Percentiles rank a stretch among this genome's conserved stretches.
Evolutionary conservation across 1,140 invertebrate genomes (phyloP).

Genomic region (Matsumurasca onukii): DNA sequence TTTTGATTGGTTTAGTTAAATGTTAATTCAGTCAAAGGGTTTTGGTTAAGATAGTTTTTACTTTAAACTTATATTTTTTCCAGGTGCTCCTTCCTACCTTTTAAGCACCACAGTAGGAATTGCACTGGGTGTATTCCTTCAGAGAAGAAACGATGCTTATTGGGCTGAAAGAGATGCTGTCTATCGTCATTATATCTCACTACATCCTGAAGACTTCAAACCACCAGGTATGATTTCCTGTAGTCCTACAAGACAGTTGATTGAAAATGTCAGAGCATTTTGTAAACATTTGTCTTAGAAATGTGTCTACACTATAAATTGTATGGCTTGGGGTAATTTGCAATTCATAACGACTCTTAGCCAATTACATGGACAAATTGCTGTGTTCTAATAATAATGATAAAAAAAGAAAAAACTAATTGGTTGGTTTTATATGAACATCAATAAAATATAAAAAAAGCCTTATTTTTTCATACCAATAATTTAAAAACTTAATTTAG

Average conservation of each 20-base stretch:
- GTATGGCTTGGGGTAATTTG: neutral
- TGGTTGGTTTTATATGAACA: neutral
- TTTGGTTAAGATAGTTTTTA: no score
- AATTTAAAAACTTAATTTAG: no score
- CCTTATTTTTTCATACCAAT: no score
- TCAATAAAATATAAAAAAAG: no score
- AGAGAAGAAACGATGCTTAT: constrained; percentile 42
- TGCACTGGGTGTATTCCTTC: neutral
- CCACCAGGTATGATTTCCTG: constrained; percentile 51
- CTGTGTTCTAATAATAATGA: no score
- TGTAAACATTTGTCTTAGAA: neutral
- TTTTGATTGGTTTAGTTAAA: no score
- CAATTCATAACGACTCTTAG: neutral
- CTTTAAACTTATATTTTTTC: no score
- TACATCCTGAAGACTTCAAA: constrained; percentile 70
- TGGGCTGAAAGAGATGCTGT: constrained; percentile 63
- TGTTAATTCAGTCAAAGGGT: no score
- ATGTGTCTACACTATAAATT: neutral
- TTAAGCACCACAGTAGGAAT: neutral
- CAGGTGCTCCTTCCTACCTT: no score
- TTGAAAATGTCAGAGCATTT: neutral
- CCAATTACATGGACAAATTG: neutral
- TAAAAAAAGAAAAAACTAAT: no score
- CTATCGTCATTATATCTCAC: constrained; percentile 64
- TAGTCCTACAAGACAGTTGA: neutral